phyloP scores from a whole-genome alignment of 2,888 invertebrate genomes.

The Neoascia interrupta region DNA sequence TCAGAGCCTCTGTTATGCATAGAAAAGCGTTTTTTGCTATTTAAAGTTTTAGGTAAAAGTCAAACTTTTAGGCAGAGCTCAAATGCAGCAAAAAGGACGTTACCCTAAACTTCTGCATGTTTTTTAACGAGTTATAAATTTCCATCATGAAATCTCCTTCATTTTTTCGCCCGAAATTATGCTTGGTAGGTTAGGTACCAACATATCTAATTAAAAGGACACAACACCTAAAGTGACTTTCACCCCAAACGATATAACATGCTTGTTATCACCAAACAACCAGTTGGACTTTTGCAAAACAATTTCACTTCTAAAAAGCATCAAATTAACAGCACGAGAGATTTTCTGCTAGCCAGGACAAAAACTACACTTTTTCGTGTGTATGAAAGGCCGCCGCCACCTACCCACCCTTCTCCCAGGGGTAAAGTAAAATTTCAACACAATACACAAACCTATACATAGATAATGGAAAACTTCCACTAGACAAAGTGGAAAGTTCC shows the following conservation, averaged over 20 bases:
- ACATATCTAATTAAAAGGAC: slow-evolving; percentile 17
- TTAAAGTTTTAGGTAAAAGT: too few species aligned
- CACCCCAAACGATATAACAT: slow-evolving; percentile 1
- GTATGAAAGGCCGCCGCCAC: background rate
- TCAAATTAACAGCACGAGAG: slow-evolving; percentile 21
- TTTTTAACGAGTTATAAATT: background rate
- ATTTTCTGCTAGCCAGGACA: background rate
- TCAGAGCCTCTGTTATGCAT: too few species aligned
- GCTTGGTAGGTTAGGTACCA: too few species aligned
- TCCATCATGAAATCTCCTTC: background rate
- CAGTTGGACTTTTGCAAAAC: slow-evolving; percentile 24
- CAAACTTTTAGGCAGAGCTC: background rate
- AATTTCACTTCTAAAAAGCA: slow-evolving; percentile 10
- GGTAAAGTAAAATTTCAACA: slow-evolving; percentile 11
- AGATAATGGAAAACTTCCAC: slow-evolving; percentile 44
- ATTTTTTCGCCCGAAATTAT: background rate
- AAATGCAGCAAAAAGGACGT: too few species aligned
- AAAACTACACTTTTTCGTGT: background rate
- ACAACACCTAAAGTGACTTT: slow-evolving; percentile 17
- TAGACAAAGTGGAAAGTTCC: slow-evolving; percentile 46
- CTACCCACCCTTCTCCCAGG: background rate
- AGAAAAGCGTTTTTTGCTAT: too few species aligned
- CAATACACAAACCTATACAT: slow-evolving; percentile 22
- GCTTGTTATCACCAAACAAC: slow-evolving; percentile 17
- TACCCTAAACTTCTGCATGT: too few species aligned